Base-by-base conservation (phyloP, 2,113 vertebrate species). In the Toxotes chatareus region DNA sequence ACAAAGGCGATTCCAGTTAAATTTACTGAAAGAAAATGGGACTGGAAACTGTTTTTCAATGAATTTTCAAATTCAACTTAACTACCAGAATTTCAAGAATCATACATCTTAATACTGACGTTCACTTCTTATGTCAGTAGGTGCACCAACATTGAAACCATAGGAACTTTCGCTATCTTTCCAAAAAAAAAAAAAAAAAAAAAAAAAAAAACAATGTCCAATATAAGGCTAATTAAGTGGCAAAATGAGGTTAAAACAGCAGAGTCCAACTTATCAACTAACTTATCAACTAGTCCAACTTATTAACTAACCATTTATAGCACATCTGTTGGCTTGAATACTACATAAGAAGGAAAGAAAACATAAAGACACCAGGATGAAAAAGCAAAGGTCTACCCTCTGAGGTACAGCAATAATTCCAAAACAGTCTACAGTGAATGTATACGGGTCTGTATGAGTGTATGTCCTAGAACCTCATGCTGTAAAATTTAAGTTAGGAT, bases 211-310 rank as follows among this genome's bases (percentile, higher is more conserved):
- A 27, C 27, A 27, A 78, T 46, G 36, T 49, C 3, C 78, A 90
- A 88, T 59, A 80, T 96, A 96, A 97, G 95, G 96, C 96, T 95
- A 95, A 91, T 38, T 19, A 38, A 65, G 62, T 73, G 88, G 92
- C 85, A 87, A 88, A 66, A 71, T 53, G 64, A 81, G 93, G 89
- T 90, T 84, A 92, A 89, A 91, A 86, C 89, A 95, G 93, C 7
- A 94, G 96, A 96, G 95, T 93, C 84, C 69, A 66, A 72, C 57
- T 62, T 38, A 74, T 51, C 5, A 14, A 82, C 49, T 57, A 73
- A 73, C 42, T 27, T 27, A 27, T 27, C 27, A 27, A 27, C 27
- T 27, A 96, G 95, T 93, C 84, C 69, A 66, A 72, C 57, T 62
- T 38, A 74, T 51, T 4, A 14, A 82, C 49, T 57, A 73, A 73